Percentiles rank a stretch among this genome's conserved stretches.
Evolutionary conservation across 1,140 invertebrate species (phyloP).

Genomic region (Neotoxoptera formosana): DNA sequence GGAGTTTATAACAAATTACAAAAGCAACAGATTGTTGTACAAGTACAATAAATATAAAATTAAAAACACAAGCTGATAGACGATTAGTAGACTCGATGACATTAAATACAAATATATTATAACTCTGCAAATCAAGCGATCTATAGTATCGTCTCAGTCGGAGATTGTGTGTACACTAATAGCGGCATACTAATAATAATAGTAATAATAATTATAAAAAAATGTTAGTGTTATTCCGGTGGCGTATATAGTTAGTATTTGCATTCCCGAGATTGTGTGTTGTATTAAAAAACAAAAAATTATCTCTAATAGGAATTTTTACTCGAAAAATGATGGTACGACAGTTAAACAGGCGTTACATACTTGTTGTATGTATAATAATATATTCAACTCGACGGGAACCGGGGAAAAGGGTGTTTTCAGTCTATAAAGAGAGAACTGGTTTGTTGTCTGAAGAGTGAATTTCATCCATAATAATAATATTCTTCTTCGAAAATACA

Average conservation of each 20-base stretch:
- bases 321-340: not conserved
- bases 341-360: not conserved
- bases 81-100: not conserved
- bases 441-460: not conserved
- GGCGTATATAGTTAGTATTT: not conserved
- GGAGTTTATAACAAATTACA: not conserved
- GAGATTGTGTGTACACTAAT: not conserved
- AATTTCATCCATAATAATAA: not conserved
- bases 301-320: not conserved
- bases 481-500: not conserved
- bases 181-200: not conserved
- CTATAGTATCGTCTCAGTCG: not conserved
- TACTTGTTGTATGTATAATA: not conserved
- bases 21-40: not conserved
- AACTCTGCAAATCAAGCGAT: not conserved
- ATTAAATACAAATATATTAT: not conserved
- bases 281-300: not conserved
- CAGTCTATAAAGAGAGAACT: not conserved
- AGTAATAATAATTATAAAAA: too few species aligned
- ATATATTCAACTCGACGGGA: not conserved
- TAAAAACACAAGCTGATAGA: not conserved
- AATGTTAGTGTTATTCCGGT: not conserved
- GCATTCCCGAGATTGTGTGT: not conserved
- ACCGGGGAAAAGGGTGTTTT: not conserved
- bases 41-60: not conserved